A percentile compares a stretch with the other conserved stretches of the same genome.
Conservation (phyloP, 2,797 vertebrate species). For the Taenioides sp. region DNA sequence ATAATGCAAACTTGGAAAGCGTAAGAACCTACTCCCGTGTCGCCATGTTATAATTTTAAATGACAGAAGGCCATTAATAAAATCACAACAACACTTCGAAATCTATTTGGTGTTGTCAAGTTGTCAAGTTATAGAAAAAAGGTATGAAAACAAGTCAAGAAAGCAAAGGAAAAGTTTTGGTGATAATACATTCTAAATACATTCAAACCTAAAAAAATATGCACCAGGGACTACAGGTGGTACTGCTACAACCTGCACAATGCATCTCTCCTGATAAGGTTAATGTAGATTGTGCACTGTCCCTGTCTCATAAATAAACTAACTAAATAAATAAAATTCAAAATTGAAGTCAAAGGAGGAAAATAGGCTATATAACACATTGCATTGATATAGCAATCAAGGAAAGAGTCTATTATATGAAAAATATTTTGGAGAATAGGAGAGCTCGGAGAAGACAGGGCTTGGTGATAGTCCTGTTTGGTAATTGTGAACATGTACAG, state of each 20-base stretch:
- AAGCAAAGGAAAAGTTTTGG: not conserved
- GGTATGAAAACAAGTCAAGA: not conserved
- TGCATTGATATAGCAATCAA: no score
- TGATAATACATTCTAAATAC: no score
- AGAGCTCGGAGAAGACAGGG: not conserved
- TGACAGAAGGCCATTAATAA: not conserved
- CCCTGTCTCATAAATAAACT: no score
- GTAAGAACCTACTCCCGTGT: conserved; percentile 13
- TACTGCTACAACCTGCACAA: no score
- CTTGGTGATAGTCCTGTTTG: not conserved
- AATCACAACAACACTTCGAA: not conserved
- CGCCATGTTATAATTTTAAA: not conserved
- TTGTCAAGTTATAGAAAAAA: not conserved
- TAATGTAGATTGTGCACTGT: no score
- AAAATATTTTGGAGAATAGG: not conserved
- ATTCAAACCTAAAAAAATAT: no score
- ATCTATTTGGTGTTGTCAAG: not conserved
- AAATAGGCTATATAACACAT: no score
- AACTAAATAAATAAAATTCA: no score
- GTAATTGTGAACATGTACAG: not conserved
- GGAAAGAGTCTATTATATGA: not conserved
- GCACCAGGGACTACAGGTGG: no score
- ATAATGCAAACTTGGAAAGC: not conserved
- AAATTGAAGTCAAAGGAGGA: no score
- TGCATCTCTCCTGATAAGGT: no score